These are phyloP conservation scores for Phyllotreta cruciferae DNA, from an alignment of 2,888 invertebrate genomes.

Conservation along the genomic window DNA sequence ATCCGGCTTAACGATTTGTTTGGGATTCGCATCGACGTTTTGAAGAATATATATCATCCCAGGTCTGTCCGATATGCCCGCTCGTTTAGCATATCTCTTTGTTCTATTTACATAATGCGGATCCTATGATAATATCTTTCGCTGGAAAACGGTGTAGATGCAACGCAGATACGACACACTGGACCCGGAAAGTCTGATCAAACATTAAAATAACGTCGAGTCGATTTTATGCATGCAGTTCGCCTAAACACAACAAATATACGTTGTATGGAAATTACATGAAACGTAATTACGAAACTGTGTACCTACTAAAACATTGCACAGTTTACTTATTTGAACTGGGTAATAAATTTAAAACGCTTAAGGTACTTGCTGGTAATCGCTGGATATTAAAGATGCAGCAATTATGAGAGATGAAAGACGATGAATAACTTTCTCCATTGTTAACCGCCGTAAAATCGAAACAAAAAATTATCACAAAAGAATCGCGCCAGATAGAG, in stretches of 20 bases:
- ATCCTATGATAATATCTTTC: conserved; percentile 42
- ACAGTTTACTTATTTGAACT: conserved; percentile 11
- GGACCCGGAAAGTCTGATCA: conserved; percentile 34
- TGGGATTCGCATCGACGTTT: conserved; percentile 13
- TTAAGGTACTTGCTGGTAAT: neutral
- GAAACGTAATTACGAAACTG: neutral
- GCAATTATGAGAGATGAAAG: conserved; percentile 24
- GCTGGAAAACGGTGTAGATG: conserved; percentile 35
- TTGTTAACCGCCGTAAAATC: conserved; percentile 26
- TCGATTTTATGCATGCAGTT: conserved; percentile 27
- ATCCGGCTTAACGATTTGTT: conserved; percentile 32
- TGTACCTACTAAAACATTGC: conserved; percentile 6
- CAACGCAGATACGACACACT: conserved; percentile 27
- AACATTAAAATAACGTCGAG: conserved; percentile 30
- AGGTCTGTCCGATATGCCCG: conserved; percentile 36
- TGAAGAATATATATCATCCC: conserved; percentile 34
- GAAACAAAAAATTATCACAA: conserved; percentile 23
- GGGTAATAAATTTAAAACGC: neutral
- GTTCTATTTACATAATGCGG: conserved; percentile 43
- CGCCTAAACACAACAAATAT: conserved; percentile 18
- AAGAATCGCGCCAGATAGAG: conserved; percentile 20
- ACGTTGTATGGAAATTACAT: conserved; percentile 16
- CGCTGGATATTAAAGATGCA: conserved; percentile 8
- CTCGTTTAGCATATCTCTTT: conserved; percentile 41
- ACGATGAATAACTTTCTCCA: conserved; percentile 25